Conservation (phyloP, 2,797 vertebrate genomes). For the Novumbra hubbsi region DNA sequence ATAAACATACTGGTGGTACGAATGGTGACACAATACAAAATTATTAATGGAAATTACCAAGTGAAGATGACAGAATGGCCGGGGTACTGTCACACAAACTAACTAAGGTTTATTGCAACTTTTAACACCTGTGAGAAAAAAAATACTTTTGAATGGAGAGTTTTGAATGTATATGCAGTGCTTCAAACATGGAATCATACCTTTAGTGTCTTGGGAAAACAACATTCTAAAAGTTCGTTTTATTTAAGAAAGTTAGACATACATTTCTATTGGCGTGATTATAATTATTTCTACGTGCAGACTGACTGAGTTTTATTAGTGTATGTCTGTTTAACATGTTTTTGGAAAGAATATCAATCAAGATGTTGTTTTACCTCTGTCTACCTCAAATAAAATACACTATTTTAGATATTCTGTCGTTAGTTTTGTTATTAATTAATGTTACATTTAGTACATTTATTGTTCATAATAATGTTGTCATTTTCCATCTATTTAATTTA, state of each 20-base stretch:
- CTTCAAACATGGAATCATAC: background rate
- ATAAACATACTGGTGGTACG: background rate
- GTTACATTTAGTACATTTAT: background rate
- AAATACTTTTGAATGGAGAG: background rate
- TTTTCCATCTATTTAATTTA: background rate
- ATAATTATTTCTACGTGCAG: conserved; percentile 40
- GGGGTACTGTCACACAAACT: background rate
- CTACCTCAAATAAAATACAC: conserved; percentile 76
- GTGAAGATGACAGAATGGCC: background rate
- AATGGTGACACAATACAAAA: background rate
- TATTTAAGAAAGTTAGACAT: background rate
- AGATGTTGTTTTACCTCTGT: conserved; percentile 46
- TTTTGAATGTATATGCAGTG: background rate
- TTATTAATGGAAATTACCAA: background rate
- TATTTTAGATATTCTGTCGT: conserved; percentile 33
- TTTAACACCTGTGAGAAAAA: background rate
- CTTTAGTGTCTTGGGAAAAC: background rate
- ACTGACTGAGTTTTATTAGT: conserved; percentile 71
- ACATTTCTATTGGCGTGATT: conserved; percentile 4
- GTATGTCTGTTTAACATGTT: conserved; percentile 48
- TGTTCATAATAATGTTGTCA: background rate
- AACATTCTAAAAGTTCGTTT: background rate
- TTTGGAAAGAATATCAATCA: conserved; percentile 53
- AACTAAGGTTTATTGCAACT: background rate
- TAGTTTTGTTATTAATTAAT: background rate